Conservation (phyloP, 2,113 vertebrate species). For the Plestiodon gilberti region DNA sequence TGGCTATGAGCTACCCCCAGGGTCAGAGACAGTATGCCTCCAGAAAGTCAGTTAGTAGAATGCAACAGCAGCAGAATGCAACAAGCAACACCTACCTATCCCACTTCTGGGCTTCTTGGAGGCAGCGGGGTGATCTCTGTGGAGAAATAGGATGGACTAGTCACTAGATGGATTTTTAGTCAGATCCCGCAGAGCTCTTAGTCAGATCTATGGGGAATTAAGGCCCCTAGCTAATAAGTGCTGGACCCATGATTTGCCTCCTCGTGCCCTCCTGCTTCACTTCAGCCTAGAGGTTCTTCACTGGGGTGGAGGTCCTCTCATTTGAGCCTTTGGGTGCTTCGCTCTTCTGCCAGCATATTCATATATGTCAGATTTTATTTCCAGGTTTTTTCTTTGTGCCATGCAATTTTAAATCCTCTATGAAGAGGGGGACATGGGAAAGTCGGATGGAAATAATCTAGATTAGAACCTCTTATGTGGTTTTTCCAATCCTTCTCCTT, state of each 20-base stretch:
- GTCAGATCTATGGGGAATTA: no score
- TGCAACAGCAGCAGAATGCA: no score
- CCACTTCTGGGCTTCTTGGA: no score
- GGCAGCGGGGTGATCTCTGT: no score
- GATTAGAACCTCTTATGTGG: not conserved
- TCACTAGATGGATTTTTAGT: no score
- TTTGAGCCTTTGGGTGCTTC: not conserved
- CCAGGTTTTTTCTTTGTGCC: not conserved
- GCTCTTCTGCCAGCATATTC: not conserved
- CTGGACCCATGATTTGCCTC: not conserved
- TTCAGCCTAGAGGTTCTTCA: no score
- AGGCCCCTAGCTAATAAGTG: not conserved
- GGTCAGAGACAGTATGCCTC: no score
- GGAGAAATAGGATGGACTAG: no score
- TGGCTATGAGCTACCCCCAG: no score
- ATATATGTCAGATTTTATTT: not conserved
- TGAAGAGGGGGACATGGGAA: not conserved
- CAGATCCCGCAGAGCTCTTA: no score
- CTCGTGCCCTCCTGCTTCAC: not conserved
- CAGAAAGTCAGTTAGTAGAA: no score
- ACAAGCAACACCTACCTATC: no score
- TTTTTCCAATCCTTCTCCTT: not conserved
- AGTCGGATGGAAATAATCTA: not conserved
- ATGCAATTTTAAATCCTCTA: not conserved
- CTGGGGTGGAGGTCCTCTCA: not conserved